phyloP scores from a whole-genome alignment of 1,140 invertebrate species.

The Camponotus floridanus region DNA sequence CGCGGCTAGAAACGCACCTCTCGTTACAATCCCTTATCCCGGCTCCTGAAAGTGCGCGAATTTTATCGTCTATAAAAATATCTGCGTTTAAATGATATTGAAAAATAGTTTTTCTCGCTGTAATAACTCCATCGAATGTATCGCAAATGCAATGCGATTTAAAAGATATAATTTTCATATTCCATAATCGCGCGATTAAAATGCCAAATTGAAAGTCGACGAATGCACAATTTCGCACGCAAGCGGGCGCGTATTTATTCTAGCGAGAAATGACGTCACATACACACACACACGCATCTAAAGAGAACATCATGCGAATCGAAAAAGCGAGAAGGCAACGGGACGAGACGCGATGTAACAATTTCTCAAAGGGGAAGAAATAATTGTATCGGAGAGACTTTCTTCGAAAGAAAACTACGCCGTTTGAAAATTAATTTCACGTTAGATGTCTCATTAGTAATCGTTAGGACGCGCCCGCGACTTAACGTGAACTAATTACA shows the following conservation, averaged over 20 bases:
- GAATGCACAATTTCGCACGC: not conserved
- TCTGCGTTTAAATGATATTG: not conserved
- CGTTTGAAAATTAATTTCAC: conserved; percentile 16
- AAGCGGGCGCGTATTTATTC: conserved; percentile 36
- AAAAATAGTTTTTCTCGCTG: not conserved
- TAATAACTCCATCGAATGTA: not conserved
- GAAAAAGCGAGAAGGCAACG: not conserved
- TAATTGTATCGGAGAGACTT: not conserved
- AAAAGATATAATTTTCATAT: not conserved
- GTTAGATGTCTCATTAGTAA: no score
- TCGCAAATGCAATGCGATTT: not conserved
- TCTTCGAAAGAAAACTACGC: not conserved
- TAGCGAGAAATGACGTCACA: conserved; percentile 46
- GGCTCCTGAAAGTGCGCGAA: not conserved
- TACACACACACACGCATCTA: no score
- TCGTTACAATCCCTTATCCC: not conserved
- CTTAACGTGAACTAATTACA: conserved; percentile 34
- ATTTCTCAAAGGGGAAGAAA: not conserved
- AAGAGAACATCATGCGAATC: not conserved
- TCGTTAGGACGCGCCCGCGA: not conserved
- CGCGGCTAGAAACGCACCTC: not conserved
- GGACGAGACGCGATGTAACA: conserved; percentile 20
- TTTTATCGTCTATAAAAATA: not conserved
- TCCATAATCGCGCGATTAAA: not conserved
- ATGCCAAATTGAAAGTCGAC: not conserved